phyloP scores from a whole-genome alignment of 2,888 invertebrate genomes.

The Eupeodes latifasciatus region DNA sequence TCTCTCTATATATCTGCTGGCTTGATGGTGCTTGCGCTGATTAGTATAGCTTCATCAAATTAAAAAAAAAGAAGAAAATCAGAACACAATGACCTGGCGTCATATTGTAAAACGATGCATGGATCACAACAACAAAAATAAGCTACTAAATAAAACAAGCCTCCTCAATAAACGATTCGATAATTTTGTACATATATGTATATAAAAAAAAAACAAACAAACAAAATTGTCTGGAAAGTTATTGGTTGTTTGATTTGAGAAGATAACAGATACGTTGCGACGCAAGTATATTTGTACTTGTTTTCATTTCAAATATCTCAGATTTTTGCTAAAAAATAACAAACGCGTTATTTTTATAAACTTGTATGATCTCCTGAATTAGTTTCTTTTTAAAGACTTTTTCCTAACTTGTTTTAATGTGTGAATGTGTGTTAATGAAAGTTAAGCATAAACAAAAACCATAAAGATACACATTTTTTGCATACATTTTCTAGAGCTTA shows the following conservation, averaged over 20 bases:
- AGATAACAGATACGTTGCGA: conserved; percentile 10
- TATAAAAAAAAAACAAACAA: neutral
- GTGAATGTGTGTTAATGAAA: no score
- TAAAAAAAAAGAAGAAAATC: conserved; percentile 23
- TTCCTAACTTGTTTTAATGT: neutral
- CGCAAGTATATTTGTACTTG: neutral
- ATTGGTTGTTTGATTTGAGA: neutral
- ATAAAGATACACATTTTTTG: no score
- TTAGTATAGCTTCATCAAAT: conserved; percentile 7
- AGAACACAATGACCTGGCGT: conserved; percentile 30
- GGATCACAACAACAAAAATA: neutral
- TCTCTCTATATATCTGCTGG: conserved; percentile 11
- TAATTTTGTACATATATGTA: neutral
- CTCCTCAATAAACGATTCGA: conserved; percentile 10
- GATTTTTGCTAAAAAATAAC: neutral
- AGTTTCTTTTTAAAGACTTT: neutral
- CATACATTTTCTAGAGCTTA: no score
- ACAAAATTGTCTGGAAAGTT: conserved; percentile 14
- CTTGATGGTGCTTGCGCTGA: conserved; percentile 23
- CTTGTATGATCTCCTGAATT: neutral
- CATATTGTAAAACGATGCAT: conserved; percentile 4
- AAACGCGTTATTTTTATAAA: neutral
- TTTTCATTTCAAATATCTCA: neutral
- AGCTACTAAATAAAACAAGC: neutral
- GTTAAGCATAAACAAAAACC: no score